Conservation (phyloP, 2,113 vertebrate genomes). For the Gnathonemus echidnorhynchus region DNA sequence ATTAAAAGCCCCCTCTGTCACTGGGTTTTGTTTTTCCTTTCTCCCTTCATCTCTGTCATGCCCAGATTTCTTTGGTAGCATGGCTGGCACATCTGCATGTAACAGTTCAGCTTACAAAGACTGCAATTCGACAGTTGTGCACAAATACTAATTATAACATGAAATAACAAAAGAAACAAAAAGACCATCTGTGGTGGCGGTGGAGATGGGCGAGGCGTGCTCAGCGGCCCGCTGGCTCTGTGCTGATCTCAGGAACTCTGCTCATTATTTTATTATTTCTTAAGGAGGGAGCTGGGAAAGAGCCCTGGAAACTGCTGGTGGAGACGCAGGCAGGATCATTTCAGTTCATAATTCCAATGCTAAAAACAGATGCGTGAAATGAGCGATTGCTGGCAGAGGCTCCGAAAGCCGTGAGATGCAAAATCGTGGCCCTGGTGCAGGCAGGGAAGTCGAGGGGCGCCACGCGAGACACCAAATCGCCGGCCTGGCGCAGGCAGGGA, state of each 20-base stretch:
- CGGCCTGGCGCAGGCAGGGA: no score
- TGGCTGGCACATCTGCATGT: neutral
- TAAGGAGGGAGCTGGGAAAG: neutral
- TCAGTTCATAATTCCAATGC: slow-evolving; percentile 9
- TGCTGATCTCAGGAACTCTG: neutral
- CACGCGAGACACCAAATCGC: neutral
- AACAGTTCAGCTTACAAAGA: neutral
- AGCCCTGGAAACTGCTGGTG: neutral
- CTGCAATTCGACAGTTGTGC: neutral
- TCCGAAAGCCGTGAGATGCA: slow-evolving; percentile 17
- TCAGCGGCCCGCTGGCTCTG: neutral
- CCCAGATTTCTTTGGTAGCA: neutral
- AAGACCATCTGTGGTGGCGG: neutral
- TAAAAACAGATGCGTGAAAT: slow-evolving; percentile 28
- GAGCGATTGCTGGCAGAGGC: slow-evolving; percentile 37
- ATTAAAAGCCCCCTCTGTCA: neutral
- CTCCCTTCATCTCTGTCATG: neutral
- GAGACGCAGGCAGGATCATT: slow-evolving; percentile 3
- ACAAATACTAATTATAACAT: neutral
- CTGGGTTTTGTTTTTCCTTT: neutral
- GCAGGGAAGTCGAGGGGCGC: neutral
- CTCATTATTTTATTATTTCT: neutral
- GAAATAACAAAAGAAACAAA: slow-evolving; percentile 4
- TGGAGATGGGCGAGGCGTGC: neutral
- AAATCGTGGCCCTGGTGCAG: slow-evolving; percentile 13